Conservation (phyloP, 2,888 invertebrate genomes). For the Tortricodes alternella region DNA sequence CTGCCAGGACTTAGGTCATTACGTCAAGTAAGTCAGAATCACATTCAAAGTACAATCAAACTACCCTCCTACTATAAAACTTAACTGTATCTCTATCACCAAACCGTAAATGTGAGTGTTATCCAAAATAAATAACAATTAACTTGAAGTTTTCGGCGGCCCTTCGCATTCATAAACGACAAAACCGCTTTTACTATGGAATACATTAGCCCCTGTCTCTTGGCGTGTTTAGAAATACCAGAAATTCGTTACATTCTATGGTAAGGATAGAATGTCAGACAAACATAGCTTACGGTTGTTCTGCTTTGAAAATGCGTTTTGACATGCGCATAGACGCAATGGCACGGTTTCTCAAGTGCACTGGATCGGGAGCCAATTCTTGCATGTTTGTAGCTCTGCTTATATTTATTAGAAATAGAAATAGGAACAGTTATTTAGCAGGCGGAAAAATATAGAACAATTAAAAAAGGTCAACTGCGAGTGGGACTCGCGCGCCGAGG, state of each 20-base stretch:
- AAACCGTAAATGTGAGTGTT: neutral
- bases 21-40: too few species aligned
- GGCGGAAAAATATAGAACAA: too few species aligned
- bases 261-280: neutral
- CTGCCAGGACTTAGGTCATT: too few species aligned
- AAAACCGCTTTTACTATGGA: neutral
- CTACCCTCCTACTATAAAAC: neutral
- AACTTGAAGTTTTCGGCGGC: neutral
- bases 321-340: too few species aligned
- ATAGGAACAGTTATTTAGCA: too few species aligned
- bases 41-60: too few species aligned
- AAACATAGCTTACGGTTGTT: neutral
- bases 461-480: too few species aligned
- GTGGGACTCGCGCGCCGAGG: too few species aligned
- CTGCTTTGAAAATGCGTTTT: neutral
- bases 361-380: too few species aligned
- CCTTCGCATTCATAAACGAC: neutral
- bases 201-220: constrained; percentile 1
- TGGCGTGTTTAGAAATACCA: constrained; percentile 4
- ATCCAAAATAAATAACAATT: neutral
- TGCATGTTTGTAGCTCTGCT: too few species aligned
- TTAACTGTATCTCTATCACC: neutral
- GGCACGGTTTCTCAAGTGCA: too few species aligned
- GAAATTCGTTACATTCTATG: neutral
- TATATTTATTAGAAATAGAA: too few species aligned